Base-by-base conservation (phyloP, 1,140 invertebrate species). In the Drosophila pachea region DNA sequence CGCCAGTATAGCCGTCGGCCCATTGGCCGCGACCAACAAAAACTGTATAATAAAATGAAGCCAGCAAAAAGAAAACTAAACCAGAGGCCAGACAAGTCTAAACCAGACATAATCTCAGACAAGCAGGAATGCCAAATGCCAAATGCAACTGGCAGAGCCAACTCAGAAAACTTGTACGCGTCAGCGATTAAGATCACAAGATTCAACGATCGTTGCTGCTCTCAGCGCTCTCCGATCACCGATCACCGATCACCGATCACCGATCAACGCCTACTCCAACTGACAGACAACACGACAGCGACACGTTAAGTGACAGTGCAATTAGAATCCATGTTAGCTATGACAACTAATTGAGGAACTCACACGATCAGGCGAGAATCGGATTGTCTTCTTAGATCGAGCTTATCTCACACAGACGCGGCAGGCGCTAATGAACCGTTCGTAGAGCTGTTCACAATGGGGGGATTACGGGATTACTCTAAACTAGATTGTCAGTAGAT, bases 61-160 rank as follows among this genome's bases (percentile, higher is more conserved):
- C n/a, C 16, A 49, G 9, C 16, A 12, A 31, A 52, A 31, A 8
- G 32, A 49, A n/a, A 32, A 49, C 16, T 29, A 29, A 47, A 47
- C 38, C 42, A 64, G 38, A 63, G 22, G 29, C 42, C 68, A 63
- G 65, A 76, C 64, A 62, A 73, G 75, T 83, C 64, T 61, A 67
- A 73, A 59, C 48, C 72, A 66, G 49, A 77, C 82, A 77, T 86
- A 86, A 86, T 86, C 81, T 81, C 74, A 68, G 77, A 74, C 71
- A 61, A 43, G 36, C 45, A 40, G 56, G 82, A 86, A 84, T 84
- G 81, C 74, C 81, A 86, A 22, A 22, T 22, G 22, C n/a, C n/a
- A 3, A 22, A 58, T 81, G 63, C 49, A 63, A 63, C 60, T 43
- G 43, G 38, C 47, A 43, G 52, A 9, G n/a, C n/a, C 22, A 31